Evolutionary conservation across 2,797 vertebrate species (phyloP), one percentile per base, ranked within the genome.

Genomic region (Oryzias dopingdopingensis): DNA sequence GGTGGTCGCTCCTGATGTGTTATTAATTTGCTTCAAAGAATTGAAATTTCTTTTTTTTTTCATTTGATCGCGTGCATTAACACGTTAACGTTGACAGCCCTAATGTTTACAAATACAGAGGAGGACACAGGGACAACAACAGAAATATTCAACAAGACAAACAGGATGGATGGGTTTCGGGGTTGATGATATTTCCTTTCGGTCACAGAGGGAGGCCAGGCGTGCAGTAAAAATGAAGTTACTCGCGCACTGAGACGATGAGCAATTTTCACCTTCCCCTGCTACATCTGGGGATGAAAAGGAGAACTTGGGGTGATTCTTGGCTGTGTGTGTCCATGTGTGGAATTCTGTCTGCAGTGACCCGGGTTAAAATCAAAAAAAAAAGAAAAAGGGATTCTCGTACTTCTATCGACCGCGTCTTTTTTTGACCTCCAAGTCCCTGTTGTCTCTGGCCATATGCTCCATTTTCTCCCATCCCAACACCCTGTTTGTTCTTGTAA

Each of bases 111-210:
- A 71, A 0, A 69, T 54, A 52, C 8, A n/a, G 56, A 68, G 48
- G 51, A 66, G 49, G 56, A 49, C 65, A 76, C 49, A 3, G 37
- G 46, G 24, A 60, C 55, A 51, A 47, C 69, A 42, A 55, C 26
- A 42, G 22, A 15, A 46, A 20, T 56, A 8, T 77, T 81, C 68
- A 70, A 72, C 71, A 64, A 64, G 59, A 77, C 53, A 44, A 73
- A 75, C 54, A 68, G 62, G 72, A 70, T 65, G 68, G 65, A 79
- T 70, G 66, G 52, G 53, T 67, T 62, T 45, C 45, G 55, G 67
- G 72, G 67, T 74, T 74, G 70, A 62, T 75, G 56, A 49, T 67
- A 46, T 67, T 65, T 67, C 26, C 71, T 61, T 62, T 74, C 69
- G 74, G 73, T 68, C 74, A 57, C 61, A 45, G 61, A 12, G 42